Evolutionary conservation across 2,888 invertebrate species (phyloP).

Genomic region (Xiphydria camelus): DNA sequence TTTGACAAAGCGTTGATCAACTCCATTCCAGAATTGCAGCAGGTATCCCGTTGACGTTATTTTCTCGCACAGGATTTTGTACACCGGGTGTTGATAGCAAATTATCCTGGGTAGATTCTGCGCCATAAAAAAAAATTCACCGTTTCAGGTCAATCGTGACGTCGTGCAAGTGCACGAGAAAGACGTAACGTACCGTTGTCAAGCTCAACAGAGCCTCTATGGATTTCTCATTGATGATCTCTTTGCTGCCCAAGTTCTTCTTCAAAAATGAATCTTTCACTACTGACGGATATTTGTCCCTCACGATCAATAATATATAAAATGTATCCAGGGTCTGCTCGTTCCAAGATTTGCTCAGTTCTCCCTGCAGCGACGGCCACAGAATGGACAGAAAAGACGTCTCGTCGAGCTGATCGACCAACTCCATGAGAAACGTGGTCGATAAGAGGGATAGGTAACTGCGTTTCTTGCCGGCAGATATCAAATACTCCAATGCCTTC

Average conservation of each 20-base stretch:
- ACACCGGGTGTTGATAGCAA: slow-evolving; percentile 68
- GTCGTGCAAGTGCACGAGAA: too few relatives aligned
- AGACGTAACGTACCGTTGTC: slow-evolving; percentile 66
- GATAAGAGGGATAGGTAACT: slow-evolving; percentile 67
- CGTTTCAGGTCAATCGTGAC: too few relatives aligned
- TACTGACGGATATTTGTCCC: slow-evolving; percentile 59
- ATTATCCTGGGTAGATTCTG: slow-evolving; percentile 66
- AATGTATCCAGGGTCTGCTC: slow-evolving; percentile 70
- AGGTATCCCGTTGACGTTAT: slow-evolving; percentile 62
- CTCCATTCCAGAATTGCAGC: slow-evolving; percentile 63
- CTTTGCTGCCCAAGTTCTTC: slow-evolving; percentile 62
- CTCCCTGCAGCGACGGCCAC: slow-evolving; percentile 66
- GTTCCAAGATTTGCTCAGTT: slow-evolving; percentile 66
- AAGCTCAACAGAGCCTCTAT: slow-evolving; percentile 63
- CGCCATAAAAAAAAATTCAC: slow-evolving; percentile 38
- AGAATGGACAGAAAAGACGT: slow-evolving; percentile 62
- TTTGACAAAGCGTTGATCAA: slow-evolving; percentile 60
- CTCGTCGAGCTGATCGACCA: slow-evolving; percentile 63
- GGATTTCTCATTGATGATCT: slow-evolving; percentile 65
- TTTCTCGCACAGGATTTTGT: slow-evolving; percentile 63
- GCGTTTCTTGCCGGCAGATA: slow-evolving; percentile 65
- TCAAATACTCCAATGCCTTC: slow-evolving; percentile 57
- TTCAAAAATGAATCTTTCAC: slow-evolving; percentile 63
- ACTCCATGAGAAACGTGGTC: slow-evolving; percentile 65
- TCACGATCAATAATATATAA: slow-evolving; percentile 63